Evolutionary conservation across 2,888 invertebrate species (phyloP).

Genomic region (Onchidella celtica): DNA sequence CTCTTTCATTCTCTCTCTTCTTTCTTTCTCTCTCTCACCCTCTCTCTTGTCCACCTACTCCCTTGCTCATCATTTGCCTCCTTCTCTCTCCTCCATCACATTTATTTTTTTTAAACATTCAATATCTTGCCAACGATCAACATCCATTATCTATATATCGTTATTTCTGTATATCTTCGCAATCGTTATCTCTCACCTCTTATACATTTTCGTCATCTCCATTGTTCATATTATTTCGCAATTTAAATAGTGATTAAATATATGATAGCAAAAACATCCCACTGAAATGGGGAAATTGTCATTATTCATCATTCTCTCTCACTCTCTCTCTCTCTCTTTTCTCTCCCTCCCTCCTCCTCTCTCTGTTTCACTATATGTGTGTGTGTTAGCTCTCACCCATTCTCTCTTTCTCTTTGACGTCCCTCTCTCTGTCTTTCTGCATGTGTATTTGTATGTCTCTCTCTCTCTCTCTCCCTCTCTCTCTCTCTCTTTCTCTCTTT

Average conservation of each 20-base stretch:
- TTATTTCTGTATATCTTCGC: neutral
- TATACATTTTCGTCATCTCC: neutral
- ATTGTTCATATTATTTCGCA: neutral
- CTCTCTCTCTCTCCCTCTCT: neutral
- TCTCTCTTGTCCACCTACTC: neutral
- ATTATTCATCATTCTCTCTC: neutral
- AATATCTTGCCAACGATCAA: neutral
- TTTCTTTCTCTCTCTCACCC: neutral
- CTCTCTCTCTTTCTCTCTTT: neutral
- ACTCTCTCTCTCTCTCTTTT: neutral
- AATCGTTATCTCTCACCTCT: neutral
- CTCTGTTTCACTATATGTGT: neutral
- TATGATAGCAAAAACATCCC: no score
- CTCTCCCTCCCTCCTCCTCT: conserved; percentile 25
- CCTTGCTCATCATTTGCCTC: neutral
- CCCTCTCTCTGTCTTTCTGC: neutral
- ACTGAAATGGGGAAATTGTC: no score
- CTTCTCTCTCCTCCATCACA: conserved; percentile 7
- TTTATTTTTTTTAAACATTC: neutral
- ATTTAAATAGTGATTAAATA: no score
- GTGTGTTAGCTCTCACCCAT: neutral
- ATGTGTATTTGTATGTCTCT: neutral
- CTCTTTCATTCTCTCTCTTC: neutral
- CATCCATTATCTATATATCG: neutral
- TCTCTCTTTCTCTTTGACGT: neutral